A percentile compares a stretch with the other conserved stretches of the same genome.
These are phyloP conservation scores for Lordiphosa mommai DNA, from an alignment of 1,140 invertebrate genomes.

Conservation along the genomic window DNA sequence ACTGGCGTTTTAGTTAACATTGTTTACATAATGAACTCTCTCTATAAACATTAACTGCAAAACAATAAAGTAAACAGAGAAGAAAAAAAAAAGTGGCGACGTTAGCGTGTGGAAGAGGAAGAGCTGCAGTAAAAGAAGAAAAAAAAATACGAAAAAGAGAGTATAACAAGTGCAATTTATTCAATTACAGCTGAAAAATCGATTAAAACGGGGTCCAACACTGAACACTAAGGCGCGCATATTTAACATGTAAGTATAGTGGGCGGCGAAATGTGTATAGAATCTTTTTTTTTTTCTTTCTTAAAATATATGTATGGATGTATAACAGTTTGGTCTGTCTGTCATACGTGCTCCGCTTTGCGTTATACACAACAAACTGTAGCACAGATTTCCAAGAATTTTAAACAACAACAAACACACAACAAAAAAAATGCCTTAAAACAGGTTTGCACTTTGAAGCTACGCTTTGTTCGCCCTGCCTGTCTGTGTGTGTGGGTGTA, in stretches of 20 bases:
- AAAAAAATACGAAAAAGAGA: conserved; percentile 5
- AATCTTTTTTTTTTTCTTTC: too few relatives aligned
- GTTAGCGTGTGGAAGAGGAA: conserved; percentile 29
- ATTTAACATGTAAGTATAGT: conserved; percentile 3
- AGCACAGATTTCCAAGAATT: conserved; percentile 49
- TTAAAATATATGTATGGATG: conserved; percentile 7
- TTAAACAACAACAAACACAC: conserved; percentile 9
- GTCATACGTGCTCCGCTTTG: conserved; percentile 20
- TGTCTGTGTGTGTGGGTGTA: background rate
- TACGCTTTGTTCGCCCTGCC: conserved; percentile 30
- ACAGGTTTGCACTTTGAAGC: conserved; percentile 46
- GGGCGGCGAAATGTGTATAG: too few relatives aligned
- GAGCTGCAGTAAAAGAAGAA: conserved; percentile 10
- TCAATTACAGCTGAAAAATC: conserved; percentile 36
- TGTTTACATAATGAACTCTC: too few relatives aligned
- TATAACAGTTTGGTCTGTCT: conserved; percentile 3
- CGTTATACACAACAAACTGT: conserved; percentile 40
- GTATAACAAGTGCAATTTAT: conserved; percentile 39
- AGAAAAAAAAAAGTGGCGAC: conserved; percentile 41
- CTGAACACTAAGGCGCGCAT: background rate
- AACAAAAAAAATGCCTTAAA: conserved; percentile 8
- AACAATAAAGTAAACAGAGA: background rate
- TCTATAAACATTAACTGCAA: too few relatives aligned
- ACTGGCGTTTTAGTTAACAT: background rate
- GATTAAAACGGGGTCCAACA: background rate